These are phyloP conservation scores for Enteromius thamalakanensis DNA, from an alignment of 2,797 vertebrate species.

Conservation along the genomic window DNA sequence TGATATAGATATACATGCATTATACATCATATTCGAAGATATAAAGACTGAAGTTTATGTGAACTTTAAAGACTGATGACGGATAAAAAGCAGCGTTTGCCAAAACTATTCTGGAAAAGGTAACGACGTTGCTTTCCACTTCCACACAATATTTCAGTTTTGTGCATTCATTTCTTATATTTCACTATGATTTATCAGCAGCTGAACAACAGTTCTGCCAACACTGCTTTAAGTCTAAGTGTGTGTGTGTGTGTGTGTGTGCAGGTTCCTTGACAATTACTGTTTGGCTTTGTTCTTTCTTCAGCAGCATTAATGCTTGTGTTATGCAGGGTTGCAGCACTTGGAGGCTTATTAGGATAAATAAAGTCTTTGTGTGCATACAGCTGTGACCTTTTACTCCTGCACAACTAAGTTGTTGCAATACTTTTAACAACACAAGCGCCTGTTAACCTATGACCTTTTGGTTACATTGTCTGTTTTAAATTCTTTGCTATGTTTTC, in stretches of 20 bases:
- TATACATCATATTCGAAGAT: background rate
- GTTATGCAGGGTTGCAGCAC: background rate
- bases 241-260: background rate
- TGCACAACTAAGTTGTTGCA: background rate
- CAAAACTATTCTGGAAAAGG: conserved; percentile 8
- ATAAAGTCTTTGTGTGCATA: conserved; percentile 11
- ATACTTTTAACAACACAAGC: background rate
- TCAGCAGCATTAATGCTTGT: conserved; percentile 11
- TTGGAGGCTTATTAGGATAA: conserved; percentile 19
- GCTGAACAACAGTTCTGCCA: background rate
- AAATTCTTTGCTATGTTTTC: background rate
- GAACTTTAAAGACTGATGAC: background rate
- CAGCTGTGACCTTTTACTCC: conserved; percentile 24
- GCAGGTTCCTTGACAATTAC: conserved; percentile 4
- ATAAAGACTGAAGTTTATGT: background rate
- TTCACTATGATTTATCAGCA: conserved; percentile 7
- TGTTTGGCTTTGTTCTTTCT: conserved; percentile 5
- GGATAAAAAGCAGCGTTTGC: background rate
- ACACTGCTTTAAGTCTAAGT: background rate
- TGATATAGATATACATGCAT: too few species aligned
- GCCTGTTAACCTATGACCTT: conserved; percentile 16
- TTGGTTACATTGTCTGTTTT: background rate
- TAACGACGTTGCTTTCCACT: background rate
- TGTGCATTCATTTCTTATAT: background rate
- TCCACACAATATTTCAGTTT: conserved; percentile 1